phyloP scores from a whole-genome alignment of 2,888 invertebrate species.

The Chirona hameri region DNA sequence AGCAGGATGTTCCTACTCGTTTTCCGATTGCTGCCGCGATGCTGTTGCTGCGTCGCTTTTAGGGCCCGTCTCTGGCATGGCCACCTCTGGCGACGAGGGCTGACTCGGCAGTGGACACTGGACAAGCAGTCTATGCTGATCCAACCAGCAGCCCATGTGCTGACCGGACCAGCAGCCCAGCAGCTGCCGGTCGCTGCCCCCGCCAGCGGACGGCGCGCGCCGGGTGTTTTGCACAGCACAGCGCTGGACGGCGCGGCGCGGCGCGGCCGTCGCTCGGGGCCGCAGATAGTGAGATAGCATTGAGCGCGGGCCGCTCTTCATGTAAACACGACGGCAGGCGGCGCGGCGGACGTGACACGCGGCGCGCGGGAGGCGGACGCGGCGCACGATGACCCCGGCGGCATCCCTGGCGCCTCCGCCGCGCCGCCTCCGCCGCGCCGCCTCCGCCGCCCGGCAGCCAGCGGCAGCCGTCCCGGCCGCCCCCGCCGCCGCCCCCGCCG shows the following conservation, averaged over 20 bases:
- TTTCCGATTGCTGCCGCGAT: too few relatives aligned
- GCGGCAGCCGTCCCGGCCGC: background rate
- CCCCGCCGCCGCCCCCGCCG: background rate
- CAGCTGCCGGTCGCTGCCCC: background rate
- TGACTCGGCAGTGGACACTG: too few relatives aligned
- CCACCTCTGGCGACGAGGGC: too few relatives aligned
- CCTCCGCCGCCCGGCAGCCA: background rate
- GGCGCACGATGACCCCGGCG: background rate
- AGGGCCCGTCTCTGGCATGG: too few relatives aligned
- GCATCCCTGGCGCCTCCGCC: background rate
- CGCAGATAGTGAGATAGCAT: background rate
- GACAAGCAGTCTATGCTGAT: background rate
- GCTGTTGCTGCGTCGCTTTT: too few relatives aligned
- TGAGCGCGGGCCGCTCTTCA: background rate
- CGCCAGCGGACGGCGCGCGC: background rate
- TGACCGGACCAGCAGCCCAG: background rate
- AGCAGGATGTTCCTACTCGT: background rate
- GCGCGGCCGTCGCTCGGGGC: background rate
- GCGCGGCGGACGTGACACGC: background rate
- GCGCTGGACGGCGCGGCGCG: background rate
- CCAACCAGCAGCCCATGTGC: background rate
- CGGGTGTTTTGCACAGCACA: background rate
- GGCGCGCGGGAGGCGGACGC: background rate
- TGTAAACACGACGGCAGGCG: slow-evolving; percentile 2
- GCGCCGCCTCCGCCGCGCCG: background rate